Base-by-base conservation (phyloP, 1,140 invertebrate genomes). In the Sitodiplosis mosellana region DNA sequence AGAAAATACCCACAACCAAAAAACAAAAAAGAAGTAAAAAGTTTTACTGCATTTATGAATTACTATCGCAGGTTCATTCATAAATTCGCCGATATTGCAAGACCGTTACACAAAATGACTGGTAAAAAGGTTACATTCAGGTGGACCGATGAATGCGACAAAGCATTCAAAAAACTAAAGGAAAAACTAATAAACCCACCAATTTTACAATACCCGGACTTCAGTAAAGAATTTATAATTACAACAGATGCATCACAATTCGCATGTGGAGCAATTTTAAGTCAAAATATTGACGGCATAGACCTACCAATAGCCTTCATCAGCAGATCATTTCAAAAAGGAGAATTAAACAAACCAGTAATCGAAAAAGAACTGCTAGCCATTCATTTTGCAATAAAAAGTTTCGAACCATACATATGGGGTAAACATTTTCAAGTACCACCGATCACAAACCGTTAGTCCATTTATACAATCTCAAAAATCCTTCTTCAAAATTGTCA, bases 341-440 rank as follows among this genome's bases (percentile, higher is more conserved):
- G 59, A 1, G 65, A 70, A 56, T 52, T 27, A 45, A 64, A 61
- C 51, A 69, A 64, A 45, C 52, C 50, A 2, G 60, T 56, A 11
- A 65, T 59, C 12, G 64, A 69, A 58, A 64, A 66, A 50, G 71
- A 76, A 64, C 54, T 69, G 33, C 51, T 75, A 14, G 69, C 67
- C 1, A 61, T 75, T 11, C 55, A 74, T 1, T 69, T 61, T 59
- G 63, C 60, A 6, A 56, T 66, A 2, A 60, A 69, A 48, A 54
- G 68, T 36, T 73, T 70, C 51, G 22, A 62, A 51, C 59, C 59
- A n/a, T 75, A 68, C 52, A 47, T 74, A 5, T 63, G 59, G 50
- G 65, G 63, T 33, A 58, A 48, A 47, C 55, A 63, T 45, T 73
- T 75, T 49, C 41, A 21, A 62, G 71, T 1, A 41, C 60, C n/a